These are phyloP conservation scores for Hirudinaria manillensis DNA, from an alignment of 2,888 invertebrate species.

Conservation along the genomic window DNA sequence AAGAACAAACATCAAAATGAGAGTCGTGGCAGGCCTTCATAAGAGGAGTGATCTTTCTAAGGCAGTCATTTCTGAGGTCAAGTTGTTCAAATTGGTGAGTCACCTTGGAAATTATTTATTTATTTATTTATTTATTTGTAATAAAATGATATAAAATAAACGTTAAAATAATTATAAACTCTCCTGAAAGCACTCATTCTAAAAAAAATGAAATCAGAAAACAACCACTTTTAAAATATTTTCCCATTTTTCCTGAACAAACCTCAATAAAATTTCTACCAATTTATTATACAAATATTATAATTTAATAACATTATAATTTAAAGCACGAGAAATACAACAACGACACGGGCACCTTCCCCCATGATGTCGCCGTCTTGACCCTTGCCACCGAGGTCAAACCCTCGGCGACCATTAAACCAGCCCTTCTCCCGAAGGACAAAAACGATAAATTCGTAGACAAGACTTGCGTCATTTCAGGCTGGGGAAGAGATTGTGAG, in stretches of 20 bases:
- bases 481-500: slow-evolving; percentile 34
- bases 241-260: not conserved
- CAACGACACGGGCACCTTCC: not conserved
- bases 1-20: not conserved
- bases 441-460: slow-evolving; percentile 17
- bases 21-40: slow-evolving; percentile 31
- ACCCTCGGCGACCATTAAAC: not conserved
- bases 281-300: not conserved
- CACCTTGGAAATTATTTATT: not conserved
- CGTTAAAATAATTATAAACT: too few relatives aligned
- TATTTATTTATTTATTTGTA: too few relatives aligned
- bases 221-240: not conserved
- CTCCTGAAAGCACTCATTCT: too few relatives aligned
- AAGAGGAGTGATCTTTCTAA: not conserved
- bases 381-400: slow-evolving; percentile 11
- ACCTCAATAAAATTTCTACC: not conserved
- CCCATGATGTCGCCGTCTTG: slow-evolving; percentile 34
- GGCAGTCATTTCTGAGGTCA: not conserved
- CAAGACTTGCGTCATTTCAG: slow-evolving; percentile 28
- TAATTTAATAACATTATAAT: too few relatives aligned
- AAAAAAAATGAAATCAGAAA: not conserved
- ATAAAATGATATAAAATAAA: too few relatives aligned
- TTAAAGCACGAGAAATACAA: slow-evolving; percentile 32
- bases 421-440: slow-evolving; percentile 10
- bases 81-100: slow-evolving; percentile 9